phyloP scores from a whole-genome alignment of 2,113 vertebrate genomes.

The Stigmatopora nigra region DNA sequence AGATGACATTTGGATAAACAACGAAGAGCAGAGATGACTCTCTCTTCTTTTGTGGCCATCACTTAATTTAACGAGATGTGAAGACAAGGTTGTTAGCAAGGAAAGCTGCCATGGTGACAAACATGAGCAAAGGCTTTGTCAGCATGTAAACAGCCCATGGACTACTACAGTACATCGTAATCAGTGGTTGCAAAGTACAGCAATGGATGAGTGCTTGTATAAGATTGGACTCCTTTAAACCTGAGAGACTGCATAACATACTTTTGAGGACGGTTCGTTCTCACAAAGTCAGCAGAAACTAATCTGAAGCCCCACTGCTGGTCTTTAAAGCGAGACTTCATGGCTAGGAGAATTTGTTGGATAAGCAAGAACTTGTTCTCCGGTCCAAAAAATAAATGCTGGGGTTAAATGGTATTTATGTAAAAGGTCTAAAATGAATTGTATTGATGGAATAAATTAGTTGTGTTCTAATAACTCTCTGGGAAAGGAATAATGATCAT shows the following conservation, averaged over 20 bases:
- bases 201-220: slow-evolving; percentile 34
- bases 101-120: slow-evolving; percentile 28
- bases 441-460: not conserved
- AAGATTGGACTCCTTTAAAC: slow-evolving; percentile 50
- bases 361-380: slow-evolving; percentile 41
- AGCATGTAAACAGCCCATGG: slow-evolving; percentile 60
- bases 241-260: slow-evolving; percentile 40
- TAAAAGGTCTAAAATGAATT: not conserved
- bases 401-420: not conserved
- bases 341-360: slow-evolving; percentile 46
- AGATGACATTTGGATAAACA: slow-evolving; percentile 48
- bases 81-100: slow-evolving; percentile 40
- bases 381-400: slow-evolving; percentile 13
- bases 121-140: slow-evolving; percentile 41
- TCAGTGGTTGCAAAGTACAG: slow-evolving; percentile 42
- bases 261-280: slow-evolving; percentile 45
- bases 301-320: slow-evolving; percentile 43
- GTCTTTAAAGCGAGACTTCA: slow-evolving; percentile 56
- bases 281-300: slow-evolving; percentile 62
- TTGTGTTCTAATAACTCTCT: not conserved
- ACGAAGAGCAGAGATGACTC: slow-evolving; percentile 38
- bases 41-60: slow-evolving; percentile 36
- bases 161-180: slow-evolving; percentile 35
- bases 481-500: not conserved
- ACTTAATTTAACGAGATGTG: slow-evolving; percentile 57